Evolutionary conservation across 2,113 vertebrate species (phyloP).

Genomic region (Shinisaurus crocodilurus): DNA sequence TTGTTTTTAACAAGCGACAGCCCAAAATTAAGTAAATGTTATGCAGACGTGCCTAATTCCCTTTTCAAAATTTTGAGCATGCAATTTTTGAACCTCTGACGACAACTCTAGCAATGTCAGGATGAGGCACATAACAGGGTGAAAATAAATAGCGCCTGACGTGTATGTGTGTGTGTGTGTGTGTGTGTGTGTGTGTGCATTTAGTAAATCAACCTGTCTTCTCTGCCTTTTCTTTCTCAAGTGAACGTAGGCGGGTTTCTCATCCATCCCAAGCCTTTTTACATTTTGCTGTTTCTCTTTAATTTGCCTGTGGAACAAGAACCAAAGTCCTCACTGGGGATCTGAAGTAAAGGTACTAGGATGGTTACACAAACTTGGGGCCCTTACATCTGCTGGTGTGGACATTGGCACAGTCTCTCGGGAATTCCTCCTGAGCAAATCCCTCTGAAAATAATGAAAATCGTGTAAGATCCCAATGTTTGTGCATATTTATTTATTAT

Average conservation of each 20-base stretch:
- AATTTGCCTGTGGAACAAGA: background rate
- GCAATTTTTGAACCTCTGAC: background rate
- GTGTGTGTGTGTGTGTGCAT: conserved; percentile 26
- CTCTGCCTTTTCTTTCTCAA: background rate
- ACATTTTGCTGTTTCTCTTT: background rate
- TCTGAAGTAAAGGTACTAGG: background rate
- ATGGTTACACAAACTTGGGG: background rate
- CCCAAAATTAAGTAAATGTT: background rate
- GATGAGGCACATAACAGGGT: background rate
- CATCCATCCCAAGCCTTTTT: background rate
- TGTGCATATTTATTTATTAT: background rate
- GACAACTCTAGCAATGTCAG: conserved; percentile 7
- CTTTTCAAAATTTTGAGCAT: background rate
- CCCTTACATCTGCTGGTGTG: background rate
- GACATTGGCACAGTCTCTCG: background rate
- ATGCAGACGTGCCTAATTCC: background rate
- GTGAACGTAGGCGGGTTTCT: conserved; percentile 20
- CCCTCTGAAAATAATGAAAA: background rate
- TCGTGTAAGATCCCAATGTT: background rate
- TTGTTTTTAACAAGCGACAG: background rate
- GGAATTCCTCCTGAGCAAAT: background rate
- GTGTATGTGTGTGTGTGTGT: conserved; percentile 22
- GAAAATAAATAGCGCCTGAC: conserved; percentile 17
- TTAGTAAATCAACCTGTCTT: conserved; percentile 34
- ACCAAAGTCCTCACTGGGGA: background rate